Conservation (phyloP, 2,113 vertebrate species). For the Sterrhoptilus dennistouni region DNA sequence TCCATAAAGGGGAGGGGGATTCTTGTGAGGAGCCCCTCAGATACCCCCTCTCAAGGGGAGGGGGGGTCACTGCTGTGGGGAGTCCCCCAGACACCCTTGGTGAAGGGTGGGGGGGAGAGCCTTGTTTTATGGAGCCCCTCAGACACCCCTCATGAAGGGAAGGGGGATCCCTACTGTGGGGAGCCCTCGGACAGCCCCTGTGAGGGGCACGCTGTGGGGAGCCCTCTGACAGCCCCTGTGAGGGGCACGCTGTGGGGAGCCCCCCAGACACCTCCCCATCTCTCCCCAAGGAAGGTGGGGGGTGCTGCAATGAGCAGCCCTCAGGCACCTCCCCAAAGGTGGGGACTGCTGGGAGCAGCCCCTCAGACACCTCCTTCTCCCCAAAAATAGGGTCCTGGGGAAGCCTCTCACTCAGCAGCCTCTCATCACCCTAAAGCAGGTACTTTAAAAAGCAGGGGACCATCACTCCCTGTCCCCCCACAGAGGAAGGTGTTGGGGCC, state of each 20-base stretch:
- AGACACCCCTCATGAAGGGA: accelerated
- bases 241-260: neutral
- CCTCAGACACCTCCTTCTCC: neutral
- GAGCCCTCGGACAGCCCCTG: neutral
- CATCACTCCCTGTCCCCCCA: neutral
- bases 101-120: neutral
- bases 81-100: neutral
- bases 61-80: neutral
- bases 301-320: neutral
- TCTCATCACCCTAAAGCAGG: neutral
- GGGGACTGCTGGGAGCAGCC: neutral
- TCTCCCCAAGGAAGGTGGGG: neutral
- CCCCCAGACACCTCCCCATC: neutral
- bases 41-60: accelerated
- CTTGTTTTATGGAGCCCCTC: neutral
- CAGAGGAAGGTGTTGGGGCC: accelerated
- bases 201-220: neutral
- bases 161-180: no score
- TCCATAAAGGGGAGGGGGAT: neutral
- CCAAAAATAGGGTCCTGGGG: neutral
- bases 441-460: no score
- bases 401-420: neutral
- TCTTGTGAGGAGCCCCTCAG: neutral
- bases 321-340: neutral
- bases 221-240: no score